Evolutionary conservation across 2,113 vertebrate genomes (phyloP).

Genomic region (Charadrius vociferus): DNA sequence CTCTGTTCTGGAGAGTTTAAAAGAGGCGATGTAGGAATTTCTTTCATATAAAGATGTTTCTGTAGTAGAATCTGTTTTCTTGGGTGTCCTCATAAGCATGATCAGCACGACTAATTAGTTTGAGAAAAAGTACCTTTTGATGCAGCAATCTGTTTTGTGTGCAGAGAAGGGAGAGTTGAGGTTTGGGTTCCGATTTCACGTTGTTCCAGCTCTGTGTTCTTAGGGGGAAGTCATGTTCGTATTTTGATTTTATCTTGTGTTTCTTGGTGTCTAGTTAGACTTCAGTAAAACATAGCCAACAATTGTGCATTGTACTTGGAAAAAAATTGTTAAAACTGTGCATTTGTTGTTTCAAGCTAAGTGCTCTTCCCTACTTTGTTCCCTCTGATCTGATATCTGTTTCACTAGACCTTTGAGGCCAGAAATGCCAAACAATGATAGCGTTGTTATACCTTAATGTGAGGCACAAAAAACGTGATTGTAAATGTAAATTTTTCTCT

Average conservation of each 20-base stretch:
- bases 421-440: background rate
- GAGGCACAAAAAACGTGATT: background rate
- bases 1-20: background rate
- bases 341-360: background rate
- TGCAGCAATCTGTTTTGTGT: background rate
- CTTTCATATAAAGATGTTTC: background rate
- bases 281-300: background rate
- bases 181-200: background rate
- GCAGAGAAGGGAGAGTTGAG: background rate
- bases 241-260: background rate
- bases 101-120: background rate
- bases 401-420: background rate
- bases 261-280: background rate
- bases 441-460: accelerated
- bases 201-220: background rate
- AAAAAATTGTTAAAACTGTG: background rate
- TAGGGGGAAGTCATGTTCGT: accelerated
- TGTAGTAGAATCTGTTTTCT: background rate
- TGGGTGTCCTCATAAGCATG: background rate
- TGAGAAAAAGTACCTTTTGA: background rate
- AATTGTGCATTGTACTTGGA: background rate
- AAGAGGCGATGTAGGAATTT: background rate
- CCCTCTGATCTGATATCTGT: background rate
- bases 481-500: background rate
- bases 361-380: background rate